phyloP scores from a whole-genome alignment of 1,140 invertebrate species.

The Meloidogyne floridensis region DNA sequence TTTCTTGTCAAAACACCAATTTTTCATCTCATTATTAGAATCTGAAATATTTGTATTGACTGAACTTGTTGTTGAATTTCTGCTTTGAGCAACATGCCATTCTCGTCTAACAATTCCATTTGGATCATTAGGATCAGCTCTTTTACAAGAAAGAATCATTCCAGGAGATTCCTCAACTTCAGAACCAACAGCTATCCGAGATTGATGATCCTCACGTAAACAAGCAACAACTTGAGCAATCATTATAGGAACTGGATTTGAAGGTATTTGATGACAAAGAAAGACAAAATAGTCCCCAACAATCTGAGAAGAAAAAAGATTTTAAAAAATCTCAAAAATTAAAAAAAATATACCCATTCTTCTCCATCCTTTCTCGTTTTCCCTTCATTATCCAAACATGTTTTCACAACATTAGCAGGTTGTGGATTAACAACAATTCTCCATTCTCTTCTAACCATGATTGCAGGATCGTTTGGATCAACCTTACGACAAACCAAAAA shows the following conservation, averaged over 20 bases:
- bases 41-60: background rate
- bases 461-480: conserved; percentile 3
- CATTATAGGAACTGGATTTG: background rate
- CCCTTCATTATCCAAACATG: conserved; percentile 14
- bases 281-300: conserved; percentile 1
- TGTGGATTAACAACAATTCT: background rate
- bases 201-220: background rate
- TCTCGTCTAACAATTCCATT: background rate
- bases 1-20: conserved; percentile 10
- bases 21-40: background rate
- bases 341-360: background rate
- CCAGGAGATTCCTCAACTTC: conserved; percentile 5
- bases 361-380: conserved; percentile 7
- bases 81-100: conserved; percentile 6
- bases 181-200: background rate
- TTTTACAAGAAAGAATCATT: background rate
- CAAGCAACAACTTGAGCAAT: conserved; percentile 2
- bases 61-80: background rate
- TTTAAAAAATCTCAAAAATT: background rate
- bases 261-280: background rate
- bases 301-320: background rate
- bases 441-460: conserved; percentile 10
- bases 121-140: conserved; percentile 6
- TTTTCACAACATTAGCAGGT: background rate
- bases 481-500: background rate